Evolutionary conservation across 2,113 vertebrate genomes (phyloP).

Genomic region (Tichodroma muraria): DNA sequence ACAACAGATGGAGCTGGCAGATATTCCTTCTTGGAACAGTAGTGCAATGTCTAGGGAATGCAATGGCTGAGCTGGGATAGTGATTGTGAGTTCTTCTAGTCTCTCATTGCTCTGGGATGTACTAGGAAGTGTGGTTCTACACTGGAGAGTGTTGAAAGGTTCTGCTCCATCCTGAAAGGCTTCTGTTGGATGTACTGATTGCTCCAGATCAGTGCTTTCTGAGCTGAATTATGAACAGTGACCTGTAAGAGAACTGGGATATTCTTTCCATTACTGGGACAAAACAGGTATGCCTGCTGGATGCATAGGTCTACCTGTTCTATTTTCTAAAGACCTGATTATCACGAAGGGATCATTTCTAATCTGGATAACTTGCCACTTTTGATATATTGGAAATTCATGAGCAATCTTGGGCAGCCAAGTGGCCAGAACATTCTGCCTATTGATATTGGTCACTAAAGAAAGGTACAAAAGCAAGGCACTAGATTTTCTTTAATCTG

Average conservation of each 20-base stretch:
- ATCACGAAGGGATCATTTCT: neutral
- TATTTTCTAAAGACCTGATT: neutral
- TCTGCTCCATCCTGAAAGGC: neutral
- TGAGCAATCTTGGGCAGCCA: neutral
- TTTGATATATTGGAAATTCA: neutral
- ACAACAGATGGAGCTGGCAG: neutral
- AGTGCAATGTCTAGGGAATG: neutral
- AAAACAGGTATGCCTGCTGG: neutral
- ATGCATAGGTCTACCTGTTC: neutral
- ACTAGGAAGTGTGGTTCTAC: neutral
- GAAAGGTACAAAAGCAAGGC: neutral
- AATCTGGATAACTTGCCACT: neutral
- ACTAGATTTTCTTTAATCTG: neutral
- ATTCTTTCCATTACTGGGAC: neutral
- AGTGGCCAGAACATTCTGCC: neutral
- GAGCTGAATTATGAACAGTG: neutral
- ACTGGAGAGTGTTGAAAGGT: neutral
- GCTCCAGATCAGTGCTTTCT: neutral
- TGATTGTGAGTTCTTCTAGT: neutral
- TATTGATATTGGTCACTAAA: neutral
- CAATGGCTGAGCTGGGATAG: neutral
- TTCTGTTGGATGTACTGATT: neutral
- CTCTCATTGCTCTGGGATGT: neutral
- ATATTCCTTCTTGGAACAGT: neutral
- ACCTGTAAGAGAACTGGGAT: neutral